phyloP scores from a whole-genome alignment of 2,113 vertebrate species.

The Chauna torquata region DNA sequence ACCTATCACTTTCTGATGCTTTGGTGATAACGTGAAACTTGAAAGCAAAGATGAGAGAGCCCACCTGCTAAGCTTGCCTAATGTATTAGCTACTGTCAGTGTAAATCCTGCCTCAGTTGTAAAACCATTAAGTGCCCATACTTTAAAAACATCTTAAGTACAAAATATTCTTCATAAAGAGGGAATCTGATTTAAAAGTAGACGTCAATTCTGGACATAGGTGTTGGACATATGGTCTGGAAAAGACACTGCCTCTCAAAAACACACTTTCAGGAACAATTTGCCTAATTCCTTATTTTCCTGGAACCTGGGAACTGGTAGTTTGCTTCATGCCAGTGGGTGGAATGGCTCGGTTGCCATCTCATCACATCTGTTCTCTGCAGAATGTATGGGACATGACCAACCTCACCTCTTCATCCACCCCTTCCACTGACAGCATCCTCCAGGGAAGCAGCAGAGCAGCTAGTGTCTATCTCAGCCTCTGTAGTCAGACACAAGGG shows the following conservation, averaged over 20 bases:
- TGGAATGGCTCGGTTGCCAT: not conserved
- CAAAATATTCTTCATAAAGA: not conserved
- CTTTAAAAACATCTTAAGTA: not conserved
- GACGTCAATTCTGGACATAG: not conserved
- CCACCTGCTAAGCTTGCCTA: not conserved
- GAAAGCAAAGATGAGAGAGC: not conserved
- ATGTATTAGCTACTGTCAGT: not conserved
- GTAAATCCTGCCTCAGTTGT: not conserved
- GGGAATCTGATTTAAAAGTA: not conserved
- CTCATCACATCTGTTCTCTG: not conserved
- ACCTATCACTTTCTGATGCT: not conserved
- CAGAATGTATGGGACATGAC: not conserved
- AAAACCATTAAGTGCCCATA: not conserved
- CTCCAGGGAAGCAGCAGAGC: not conserved
- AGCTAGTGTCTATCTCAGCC: not conserved
- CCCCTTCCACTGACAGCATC: not conserved
- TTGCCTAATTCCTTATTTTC: not conserved
- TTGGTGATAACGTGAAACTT: not conserved
- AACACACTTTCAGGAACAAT: not conserved
- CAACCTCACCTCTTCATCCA: not conserved
- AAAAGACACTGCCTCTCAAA: not conserved
- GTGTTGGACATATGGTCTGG: not conserved
- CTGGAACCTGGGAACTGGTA: not conserved
- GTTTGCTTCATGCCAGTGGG: rapidly evolving
- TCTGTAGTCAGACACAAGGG: not conserved